phyloP scores from a whole-genome alignment of 2,888 invertebrate species.

The Orthosia incerta region DNA sequence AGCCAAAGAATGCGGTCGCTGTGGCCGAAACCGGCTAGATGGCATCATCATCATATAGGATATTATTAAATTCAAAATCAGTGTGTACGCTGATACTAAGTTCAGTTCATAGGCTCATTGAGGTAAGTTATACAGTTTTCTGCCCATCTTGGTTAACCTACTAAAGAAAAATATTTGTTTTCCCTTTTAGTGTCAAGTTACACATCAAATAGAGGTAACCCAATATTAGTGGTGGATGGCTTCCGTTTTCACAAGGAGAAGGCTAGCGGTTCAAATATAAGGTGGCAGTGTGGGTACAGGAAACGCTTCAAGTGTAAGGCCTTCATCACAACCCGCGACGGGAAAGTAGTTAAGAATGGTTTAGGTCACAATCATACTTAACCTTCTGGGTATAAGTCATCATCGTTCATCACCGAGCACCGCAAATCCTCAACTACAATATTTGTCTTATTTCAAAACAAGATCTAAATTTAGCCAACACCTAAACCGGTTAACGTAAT shows the following conservation, averaged over 20 bases:
- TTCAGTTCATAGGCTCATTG: neutral
- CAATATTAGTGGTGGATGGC: constrained; percentile 65
- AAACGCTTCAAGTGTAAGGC: constrained; percentile 66
- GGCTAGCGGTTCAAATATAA: constrained; percentile 51
- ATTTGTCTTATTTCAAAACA: too few relatives aligned
- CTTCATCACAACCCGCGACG: constrained; percentile 65
- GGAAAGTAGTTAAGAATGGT: constrained; percentile 54
- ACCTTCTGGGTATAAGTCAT: neutral
- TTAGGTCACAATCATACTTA: constrained; percentile 63
- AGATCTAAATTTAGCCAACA: too few relatives aligned
- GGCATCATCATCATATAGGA: neutral
- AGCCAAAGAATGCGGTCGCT: too few relatives aligned
- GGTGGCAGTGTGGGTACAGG: constrained; percentile 68
- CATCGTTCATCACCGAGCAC: neutral
- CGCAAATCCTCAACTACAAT: neutral
- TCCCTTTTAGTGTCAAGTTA: constrained; percentile 47
- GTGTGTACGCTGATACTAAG: neutral
- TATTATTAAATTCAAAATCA: neutral
- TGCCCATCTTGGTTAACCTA: neutral
- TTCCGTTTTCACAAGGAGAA: constrained; percentile 72
- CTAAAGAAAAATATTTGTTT: neutral
- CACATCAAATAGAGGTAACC: constrained; percentile 43
- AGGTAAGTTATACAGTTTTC: neutral
- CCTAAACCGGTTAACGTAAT: too few relatives aligned
- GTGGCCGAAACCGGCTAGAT: too few relatives aligned